Percentiles rank a stretch among this genome's conserved stretches.
Evolutionary conservation across 2,888 invertebrate genomes (phyloP).

Genomic region (Phalera bucephala): DNA sequence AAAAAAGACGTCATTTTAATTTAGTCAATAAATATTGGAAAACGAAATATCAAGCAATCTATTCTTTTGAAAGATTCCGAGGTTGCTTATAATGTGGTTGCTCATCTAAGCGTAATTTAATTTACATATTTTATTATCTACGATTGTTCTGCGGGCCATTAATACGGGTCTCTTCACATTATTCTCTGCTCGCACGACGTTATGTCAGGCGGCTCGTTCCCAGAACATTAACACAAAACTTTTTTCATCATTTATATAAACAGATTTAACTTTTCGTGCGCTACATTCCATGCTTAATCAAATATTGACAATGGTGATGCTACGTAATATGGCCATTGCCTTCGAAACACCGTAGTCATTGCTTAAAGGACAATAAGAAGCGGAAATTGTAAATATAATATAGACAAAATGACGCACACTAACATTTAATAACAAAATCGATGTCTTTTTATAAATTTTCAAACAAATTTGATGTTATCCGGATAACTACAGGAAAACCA

Average conservation of each 20-base stretch:
- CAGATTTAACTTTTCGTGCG: conserved; percentile 36
- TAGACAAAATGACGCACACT: conserved; percentile 23
- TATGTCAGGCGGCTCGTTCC: conserved; percentile 57
- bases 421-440: conserved; percentile 8
- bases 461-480: conserved; percentile 26
- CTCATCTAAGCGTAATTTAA: conserved; percentile 43
- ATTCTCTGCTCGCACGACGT: conserved; percentile 49
- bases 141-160: conserved; percentile 56
- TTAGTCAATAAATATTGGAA: too few species aligned
- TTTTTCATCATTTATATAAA: conserved; percentile 39
- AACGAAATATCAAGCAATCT: too few species aligned
- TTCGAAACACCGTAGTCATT: conserved; percentile 39
- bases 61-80: too few species aligned
- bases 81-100: conserved; percentile 23
- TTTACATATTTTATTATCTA: conserved; percentile 53
- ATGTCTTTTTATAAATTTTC: too few species aligned
- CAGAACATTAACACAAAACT: conserved; percentile 39
- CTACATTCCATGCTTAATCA: conserved; percentile 47
- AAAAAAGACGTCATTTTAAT: neutral
- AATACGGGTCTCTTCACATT: conserved; percentile 54
- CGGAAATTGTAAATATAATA: conserved; percentile 49
- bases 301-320: conserved; percentile 50
- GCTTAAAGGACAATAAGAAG: conserved; percentile 39
- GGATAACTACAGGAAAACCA: conserved; percentile 27
- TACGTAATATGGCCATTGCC: conserved; percentile 53